These are phyloP conservation scores for Oenanthe oenanthe DNA, from an alignment of 2,113 vertebrate species.

Conservation along the genomic window DNA sequence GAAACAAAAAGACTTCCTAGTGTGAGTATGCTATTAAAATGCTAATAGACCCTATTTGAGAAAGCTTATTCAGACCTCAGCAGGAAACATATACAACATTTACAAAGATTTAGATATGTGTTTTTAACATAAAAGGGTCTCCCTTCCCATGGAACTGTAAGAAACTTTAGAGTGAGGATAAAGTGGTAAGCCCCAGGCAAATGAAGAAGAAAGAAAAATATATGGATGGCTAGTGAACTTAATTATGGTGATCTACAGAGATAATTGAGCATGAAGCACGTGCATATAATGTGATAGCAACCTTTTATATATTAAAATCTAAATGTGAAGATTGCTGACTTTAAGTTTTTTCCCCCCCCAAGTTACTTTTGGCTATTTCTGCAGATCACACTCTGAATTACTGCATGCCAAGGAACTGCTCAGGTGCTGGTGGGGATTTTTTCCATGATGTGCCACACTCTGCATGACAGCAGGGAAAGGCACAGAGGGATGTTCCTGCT, in stretches of 20 bases:
- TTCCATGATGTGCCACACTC: background rate
- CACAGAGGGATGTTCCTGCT: background rate
- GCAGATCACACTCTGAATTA: background rate
- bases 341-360: background rate
- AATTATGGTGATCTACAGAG: background rate
- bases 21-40: slow-evolving; percentile 53
- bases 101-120: background rate
- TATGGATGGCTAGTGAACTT: background rate
- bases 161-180: background rate
- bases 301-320: background rate
- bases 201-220: background rate
- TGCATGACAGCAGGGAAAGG: background rate
- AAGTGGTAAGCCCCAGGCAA: background rate
- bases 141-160: background rate
- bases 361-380: background rate
- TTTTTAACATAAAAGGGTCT: slow-evolving; percentile 26
- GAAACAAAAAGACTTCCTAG: slow-evolving; percentile 53
- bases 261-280: background rate
- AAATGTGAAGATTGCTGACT: fast-evolving
- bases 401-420: background rate
- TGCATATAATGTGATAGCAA: background rate
- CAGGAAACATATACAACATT: background rate
- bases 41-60: slow-evolving; percentile 18
- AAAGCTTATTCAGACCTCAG: slow-evolving; percentile 28
- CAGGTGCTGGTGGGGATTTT: background rate